A percentile compares a stretch with the other conserved stretches of the same genome.
Conservation (phyloP, 2,113 vertebrate genomes). For the Sciurus niger region DNA sequence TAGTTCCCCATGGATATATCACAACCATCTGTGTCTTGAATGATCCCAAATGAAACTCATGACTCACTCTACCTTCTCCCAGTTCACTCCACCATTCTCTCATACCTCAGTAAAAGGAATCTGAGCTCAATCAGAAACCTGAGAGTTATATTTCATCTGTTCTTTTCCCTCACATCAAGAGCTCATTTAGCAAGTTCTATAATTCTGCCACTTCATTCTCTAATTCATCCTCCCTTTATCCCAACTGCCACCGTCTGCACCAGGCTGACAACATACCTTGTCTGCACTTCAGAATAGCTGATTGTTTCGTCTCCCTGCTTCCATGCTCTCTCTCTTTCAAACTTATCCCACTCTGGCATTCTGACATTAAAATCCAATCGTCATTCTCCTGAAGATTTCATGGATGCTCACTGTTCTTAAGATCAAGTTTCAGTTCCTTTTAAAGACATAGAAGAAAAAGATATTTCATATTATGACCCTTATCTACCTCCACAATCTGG, state of each 20-base stretch:
- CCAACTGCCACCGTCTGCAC: background rate
- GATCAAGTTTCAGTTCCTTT: background rate
- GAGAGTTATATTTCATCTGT: background rate
- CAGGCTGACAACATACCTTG: background rate
- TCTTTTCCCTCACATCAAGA: background rate
- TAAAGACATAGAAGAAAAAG: background rate
- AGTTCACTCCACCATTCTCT: background rate
- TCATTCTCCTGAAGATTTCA: background rate
- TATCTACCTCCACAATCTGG: background rate
- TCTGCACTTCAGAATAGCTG: background rate
- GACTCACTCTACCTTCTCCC: background rate
- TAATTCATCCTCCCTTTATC: background rate
- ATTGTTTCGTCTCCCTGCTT: background rate
- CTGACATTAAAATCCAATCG: background rate
- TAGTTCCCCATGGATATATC: background rate
- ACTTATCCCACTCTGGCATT: background rate
- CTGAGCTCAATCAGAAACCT: background rate
- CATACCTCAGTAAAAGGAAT: background rate
- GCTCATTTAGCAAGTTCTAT: background rate
- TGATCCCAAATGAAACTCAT: background rate
- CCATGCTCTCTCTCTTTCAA: background rate
- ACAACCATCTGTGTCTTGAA: background rate
- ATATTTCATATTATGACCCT: background rate
- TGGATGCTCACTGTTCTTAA: background rate
- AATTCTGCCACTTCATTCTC: background rate